phyloP scores from a whole-genome alignment of 2,797 vertebrate genomes.

The Neoniphon sammara region DNA sequence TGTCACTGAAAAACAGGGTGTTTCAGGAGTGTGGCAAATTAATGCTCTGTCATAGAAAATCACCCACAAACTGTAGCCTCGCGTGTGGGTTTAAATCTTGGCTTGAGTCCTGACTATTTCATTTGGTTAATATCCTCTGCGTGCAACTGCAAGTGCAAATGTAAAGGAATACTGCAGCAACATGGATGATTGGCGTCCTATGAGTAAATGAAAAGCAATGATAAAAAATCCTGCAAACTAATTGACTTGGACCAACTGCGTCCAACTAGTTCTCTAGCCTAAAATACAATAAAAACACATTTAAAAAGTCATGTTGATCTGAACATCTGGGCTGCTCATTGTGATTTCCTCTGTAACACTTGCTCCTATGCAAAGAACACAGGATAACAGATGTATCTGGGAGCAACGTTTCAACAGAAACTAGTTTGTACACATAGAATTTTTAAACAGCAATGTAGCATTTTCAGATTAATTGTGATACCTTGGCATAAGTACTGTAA shows the following conservation, averaged over 20 bases:
- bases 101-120: constrained; percentile 32
- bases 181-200: constrained; percentile 56
- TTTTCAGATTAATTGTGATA: no score
- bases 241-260: constrained; percentile 24
- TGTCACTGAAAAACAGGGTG: constrained; percentile 37
- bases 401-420: neutral
- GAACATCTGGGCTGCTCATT: neutral
- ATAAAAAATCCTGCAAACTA: constrained; percentile 37
- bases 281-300: neutral
- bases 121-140: constrained; percentile 52
- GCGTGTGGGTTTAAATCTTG: constrained; percentile 54
- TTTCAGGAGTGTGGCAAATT: constrained; percentile 47
- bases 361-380: neutral
- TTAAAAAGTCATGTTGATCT: constrained; percentile 31
- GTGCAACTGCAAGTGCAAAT: constrained; percentile 53
- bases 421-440: neutral
- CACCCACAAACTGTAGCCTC: constrained; percentile 37
- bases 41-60: constrained; percentile 50
- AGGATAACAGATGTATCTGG: neutral
- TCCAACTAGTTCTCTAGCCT: constrained; percentile 4
- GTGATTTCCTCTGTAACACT: neutral
- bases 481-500: no score
- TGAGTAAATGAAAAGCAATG: constrained; percentile 39
- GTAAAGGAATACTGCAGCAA: constrained; percentile 44
- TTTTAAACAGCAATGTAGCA: no score